A percentile compares a stretch with the other conserved stretches of the same genome.
Evolutionary conservation across 2,797 vertebrate species (phyloP).

Genomic region (Acanthurus tractus): DNA sequence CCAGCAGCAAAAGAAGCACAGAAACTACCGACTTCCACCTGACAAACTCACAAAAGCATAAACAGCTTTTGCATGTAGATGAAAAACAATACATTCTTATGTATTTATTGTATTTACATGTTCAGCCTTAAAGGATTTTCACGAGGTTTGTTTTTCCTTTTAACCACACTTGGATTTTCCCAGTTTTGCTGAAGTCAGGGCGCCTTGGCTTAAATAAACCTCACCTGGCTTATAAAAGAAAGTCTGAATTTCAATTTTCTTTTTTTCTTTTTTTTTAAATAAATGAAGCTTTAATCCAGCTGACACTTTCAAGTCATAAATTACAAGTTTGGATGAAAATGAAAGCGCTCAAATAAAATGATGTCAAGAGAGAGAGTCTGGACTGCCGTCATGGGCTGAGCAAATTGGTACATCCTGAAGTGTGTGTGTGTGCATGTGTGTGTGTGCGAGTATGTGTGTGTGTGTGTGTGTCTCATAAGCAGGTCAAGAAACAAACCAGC

Average conservation of each 20-base stretch:
- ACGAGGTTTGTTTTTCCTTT: conserved; percentile 3
- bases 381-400: conserved; percentile 24
- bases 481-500: conserved; percentile 55
- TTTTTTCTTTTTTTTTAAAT: conserved; percentile 29
- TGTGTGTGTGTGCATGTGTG: conserved; percentile 13
- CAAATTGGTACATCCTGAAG: conserved; percentile 12
- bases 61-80: conserved; percentile 15
- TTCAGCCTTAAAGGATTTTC: conserved; percentile 5
- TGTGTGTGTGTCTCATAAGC: conserved; percentile 40
- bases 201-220: conserved; percentile 50
- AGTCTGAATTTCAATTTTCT: conserved; percentile 35
- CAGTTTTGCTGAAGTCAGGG: conserved; percentile 47
- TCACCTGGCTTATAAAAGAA: conserved; percentile 37
- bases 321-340: conserved; percentile 49
- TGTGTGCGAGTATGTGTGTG: not conserved
- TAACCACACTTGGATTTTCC: conserved; percentile 36
- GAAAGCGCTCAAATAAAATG: conserved; percentile 26
- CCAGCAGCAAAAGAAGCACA: conserved; percentile 24
- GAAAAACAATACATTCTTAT: not conserved
- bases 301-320: conserved; percentile 38
- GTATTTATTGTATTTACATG: conserved; percentile 4
- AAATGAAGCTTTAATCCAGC: conserved; percentile 41
- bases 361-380: conserved; percentile 41
- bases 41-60: conserved; percentile 7
- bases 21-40: not conserved